Conservation (phyloP, 1,140 invertebrate genomes). For the Sycophila sp. region DNA sequence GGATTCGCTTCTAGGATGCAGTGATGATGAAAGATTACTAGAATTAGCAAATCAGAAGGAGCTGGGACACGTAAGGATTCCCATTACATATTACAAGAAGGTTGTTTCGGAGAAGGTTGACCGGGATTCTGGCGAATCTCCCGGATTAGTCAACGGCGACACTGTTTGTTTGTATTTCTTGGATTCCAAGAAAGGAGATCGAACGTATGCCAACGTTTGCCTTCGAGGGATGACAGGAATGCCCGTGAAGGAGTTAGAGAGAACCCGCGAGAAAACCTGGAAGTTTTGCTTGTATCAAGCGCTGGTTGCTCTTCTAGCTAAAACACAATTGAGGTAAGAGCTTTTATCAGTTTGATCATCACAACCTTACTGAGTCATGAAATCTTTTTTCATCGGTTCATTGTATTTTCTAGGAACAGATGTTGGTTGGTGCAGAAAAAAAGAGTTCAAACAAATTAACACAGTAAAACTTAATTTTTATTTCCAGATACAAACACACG, state of each 20-base stretch:
- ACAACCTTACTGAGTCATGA: no score
- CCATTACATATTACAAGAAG: constrained; percentile 7
- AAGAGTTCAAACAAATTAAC: no score
- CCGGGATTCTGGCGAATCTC: constrained; percentile 44
- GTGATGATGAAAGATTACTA: constrained; percentile 27
- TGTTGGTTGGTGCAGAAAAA: no score
- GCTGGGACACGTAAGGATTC: constrained; percentile 51
- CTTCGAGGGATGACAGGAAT: constrained; percentile 54
- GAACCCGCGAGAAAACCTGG: constrained; percentile 50
- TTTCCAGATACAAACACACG: constrained; percentile 56
- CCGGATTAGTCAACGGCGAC: constrained; percentile 55
- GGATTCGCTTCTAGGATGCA: background rate
- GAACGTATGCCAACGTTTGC: constrained; percentile 48
- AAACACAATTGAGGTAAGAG: constrained; percentile 56
- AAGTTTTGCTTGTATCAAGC: constrained; percentile 60
- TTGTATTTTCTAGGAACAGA: no score
- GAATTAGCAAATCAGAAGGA: constrained; percentile 51
- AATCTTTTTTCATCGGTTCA: no score
- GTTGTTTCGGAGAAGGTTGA: constrained; percentile 37
- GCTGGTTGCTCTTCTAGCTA: constrained; percentile 52
- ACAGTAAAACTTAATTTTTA: background rate
- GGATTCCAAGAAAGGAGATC: constrained; percentile 21
- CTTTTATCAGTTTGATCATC: background rate
- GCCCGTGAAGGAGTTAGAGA: constrained; percentile 49
- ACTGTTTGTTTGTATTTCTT: constrained; percentile 46